Percentiles rank a stretch among this genome's conserved stretches.
Evolutionary conservation across 2,113 vertebrate genomes (phyloP).

Genomic region (Eubucco bourcierii): DNA sequence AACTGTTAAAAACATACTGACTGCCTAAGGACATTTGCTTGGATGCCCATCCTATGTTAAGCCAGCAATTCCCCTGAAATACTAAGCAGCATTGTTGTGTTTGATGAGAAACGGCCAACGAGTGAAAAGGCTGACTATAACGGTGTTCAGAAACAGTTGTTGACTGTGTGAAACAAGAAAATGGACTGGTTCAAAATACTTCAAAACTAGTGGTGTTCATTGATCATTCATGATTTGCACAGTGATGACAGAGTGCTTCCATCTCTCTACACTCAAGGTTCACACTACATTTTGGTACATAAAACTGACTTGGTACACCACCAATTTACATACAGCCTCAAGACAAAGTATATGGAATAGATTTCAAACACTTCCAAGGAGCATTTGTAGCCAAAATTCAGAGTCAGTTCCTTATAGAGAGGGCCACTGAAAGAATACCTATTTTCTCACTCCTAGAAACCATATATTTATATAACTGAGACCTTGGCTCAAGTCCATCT

Average conservation of each 20-base stretch:
- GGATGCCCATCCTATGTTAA: neutral
- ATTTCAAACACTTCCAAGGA: neutral
- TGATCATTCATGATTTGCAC: neutral
- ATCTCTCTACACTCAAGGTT: neutral
- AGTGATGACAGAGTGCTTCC: neutral
- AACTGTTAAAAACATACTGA: neutral
- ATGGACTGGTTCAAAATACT: neutral
- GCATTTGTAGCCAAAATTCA: neutral
- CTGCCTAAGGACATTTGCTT: neutral
- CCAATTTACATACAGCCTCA: neutral
- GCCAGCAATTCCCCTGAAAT: neutral
- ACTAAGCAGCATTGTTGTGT: neutral
- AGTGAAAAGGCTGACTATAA: neutral
- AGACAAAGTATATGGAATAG: neutral
- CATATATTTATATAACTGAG: neutral
- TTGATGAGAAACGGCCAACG: neutral
- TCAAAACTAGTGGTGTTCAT: neutral
- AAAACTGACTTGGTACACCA: neutral
- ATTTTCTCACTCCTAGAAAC: neutral
- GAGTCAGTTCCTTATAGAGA: neutral
- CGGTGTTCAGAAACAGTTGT: neutral
- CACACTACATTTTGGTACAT: neutral
- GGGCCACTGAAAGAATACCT: neutral
- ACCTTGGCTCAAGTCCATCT: neutral
- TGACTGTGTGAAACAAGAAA: neutral